Evolutionary conservation across 1,140 invertebrate genomes (phyloP), one percentile per base, ranked within the genome.

Genomic region (Drosophila watanabei): DNA sequence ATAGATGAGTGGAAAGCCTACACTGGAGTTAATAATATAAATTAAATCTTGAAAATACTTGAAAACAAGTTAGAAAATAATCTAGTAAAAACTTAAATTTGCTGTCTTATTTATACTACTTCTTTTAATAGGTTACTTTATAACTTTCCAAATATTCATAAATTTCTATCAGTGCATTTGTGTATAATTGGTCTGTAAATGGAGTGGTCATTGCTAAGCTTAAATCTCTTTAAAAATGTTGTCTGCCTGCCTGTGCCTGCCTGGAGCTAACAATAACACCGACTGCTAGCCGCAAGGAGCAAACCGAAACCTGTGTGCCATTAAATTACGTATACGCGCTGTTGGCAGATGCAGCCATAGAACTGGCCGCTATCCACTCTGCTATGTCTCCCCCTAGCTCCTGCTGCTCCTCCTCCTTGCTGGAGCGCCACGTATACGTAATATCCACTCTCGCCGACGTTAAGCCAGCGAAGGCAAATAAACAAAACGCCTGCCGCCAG

Each of bases 261-360:
- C 41, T 63, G 48, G 14, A 28, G 75, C 70, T 83, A 84, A 88
- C 80, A 84, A 63, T 54, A 87, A 68, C 75, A 62, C 37, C 28
- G 59, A 35, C 64, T 83, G 76, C 24, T 24, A 75, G 63, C 69
- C n/a, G 54, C 30, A 33, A 73, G 64, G 58, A 59, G 52, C 77
- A 46, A 60, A 62, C 65, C 45, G 66, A 77, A 87, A 78, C 61
- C 81, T 75, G 61, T 70, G 84, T 70, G 84, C 69, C 66, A 79
- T 71, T 51, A 75, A 82, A 89, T 81, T 79, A 79, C 84, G 78
- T 89, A 88, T 88, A 88, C 85, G 69, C 78, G 59, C 54, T 18
- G 63, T 75, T 68, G 68, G 68, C 43, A 46, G 52, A 45, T 58
- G 60, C 73, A 65, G 61, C 61, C 60, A 63, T 77, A 54, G 66